phyloP scores from a whole-genome alignment of 2,888 invertebrate species.

The Carterocephalus palaemon region DNA sequence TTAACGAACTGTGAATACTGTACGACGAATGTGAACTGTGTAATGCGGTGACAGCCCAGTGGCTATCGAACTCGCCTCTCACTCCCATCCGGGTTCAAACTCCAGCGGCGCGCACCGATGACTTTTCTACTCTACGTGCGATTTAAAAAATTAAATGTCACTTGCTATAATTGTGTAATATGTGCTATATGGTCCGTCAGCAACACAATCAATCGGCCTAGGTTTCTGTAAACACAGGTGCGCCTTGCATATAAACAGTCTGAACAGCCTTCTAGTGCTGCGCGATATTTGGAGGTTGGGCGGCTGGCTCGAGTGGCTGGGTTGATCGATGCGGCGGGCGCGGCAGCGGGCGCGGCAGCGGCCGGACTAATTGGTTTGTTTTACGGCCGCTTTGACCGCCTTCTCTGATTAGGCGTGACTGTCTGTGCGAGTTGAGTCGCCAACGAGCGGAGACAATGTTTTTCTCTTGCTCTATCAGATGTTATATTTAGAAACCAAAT shows the following conservation, averaged over 20 bases:
- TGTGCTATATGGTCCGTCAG: too few relatives aligned
- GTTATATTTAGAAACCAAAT: too few relatives aligned
- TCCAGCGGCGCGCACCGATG: too few relatives aligned
- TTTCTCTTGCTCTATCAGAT: neutral
- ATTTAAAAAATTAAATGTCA: too few relatives aligned
- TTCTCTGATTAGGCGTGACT: conserved; percentile 15
- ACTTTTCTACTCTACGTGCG: too few relatives aligned
- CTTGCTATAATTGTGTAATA: too few relatives aligned
- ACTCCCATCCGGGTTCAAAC: too few relatives aligned
- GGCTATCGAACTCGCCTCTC: too few relatives aligned
- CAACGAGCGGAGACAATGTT: conserved; percentile 3
- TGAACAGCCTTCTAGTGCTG: neutral
- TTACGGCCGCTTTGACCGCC: conserved; percentile 24
- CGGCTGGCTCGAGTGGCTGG: conserved; percentile 38
- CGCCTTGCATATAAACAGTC: neutral
- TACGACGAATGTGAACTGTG: too few relatives aligned
- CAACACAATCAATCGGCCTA: neutral
- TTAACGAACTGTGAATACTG: too few relatives aligned
- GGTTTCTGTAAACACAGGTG: neutral
- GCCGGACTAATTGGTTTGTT: conserved; percentile 42
- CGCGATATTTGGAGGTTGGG: conserved; percentile 31
- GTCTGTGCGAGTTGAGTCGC: conserved; percentile 4
- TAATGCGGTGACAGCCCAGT: too few relatives aligned
- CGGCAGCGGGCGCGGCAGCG: conserved; percentile 33
- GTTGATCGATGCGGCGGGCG: conserved; percentile 46